phyloP scores from a whole-genome alignment of 2,113 vertebrate species.

The Gadus macrocephalus region DNA sequence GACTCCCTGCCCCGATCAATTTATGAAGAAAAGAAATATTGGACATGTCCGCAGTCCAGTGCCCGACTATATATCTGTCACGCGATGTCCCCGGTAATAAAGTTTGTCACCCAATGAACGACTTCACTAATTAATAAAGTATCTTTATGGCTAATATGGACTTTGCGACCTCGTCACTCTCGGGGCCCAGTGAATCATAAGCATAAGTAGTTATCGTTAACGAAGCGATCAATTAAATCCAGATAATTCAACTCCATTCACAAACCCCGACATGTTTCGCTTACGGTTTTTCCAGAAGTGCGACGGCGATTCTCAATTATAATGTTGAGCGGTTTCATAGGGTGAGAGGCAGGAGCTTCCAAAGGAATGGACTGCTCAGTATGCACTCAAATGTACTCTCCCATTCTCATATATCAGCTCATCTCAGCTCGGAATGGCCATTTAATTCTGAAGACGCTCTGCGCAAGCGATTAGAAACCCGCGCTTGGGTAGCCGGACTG shows the following conservation, averaged over 20 bases:
- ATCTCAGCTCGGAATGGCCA: background rate
- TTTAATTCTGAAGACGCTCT: constrained; percentile 3
- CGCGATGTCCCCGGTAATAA: background rate
- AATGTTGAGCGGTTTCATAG: background rate
- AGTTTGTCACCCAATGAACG: background rate
- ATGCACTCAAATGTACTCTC: background rate
- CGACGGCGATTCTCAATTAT: background rate
- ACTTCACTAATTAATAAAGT: too few relatives aligned
- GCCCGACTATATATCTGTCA: constrained; percentile 23
- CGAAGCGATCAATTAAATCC: constrained; percentile 6
- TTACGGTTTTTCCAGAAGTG: background rate
- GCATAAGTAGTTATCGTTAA: too few relatives aligned
- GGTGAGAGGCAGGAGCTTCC: background rate
- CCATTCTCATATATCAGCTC: background rate
- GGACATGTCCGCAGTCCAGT: constrained; percentile 12
- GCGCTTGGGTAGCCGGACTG: background rate
- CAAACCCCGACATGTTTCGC: background rate
- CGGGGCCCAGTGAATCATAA: too few relatives aligned
- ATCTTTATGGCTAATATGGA: too few relatives aligned
- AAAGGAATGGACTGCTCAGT: background rate
- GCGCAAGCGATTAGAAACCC: background rate
- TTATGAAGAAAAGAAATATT: constrained; percentile 4
- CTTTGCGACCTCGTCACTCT: too few relatives aligned
- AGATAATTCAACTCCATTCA: background rate
- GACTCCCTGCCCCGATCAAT: too few relatives aligned